Conservation (phyloP, 2,113 vertebrate species). For the Cephalopholis sonnerati region DNA sequence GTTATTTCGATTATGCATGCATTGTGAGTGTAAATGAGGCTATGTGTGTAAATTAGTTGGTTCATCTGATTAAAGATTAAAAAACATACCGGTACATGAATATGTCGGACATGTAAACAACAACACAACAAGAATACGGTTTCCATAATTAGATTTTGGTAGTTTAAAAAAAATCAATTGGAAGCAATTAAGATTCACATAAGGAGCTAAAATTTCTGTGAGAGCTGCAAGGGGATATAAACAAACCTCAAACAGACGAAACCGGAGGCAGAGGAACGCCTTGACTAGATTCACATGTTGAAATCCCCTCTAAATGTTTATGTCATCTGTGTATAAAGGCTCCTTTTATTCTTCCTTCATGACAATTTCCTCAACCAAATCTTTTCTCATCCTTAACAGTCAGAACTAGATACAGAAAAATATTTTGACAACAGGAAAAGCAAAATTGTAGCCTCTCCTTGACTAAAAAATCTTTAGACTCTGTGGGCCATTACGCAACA, state of each 20-base stretch:
- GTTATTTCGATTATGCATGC: conserved; percentile 43
- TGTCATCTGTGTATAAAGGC: neutral
- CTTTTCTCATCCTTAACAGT: neutral
- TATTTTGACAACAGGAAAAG: neutral
- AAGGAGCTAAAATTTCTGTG: neutral
- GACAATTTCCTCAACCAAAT: neutral
- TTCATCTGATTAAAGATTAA: conserved; percentile 44
- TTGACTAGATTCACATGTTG: neutral
- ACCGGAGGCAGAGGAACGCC: too few species aligned
- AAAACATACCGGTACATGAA: conserved; percentile 26
- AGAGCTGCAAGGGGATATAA: neutral
- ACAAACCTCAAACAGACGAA: neutral
- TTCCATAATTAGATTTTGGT: conserved; percentile 21
- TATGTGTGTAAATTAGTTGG: conserved; percentile 20
- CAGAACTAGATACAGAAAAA: neutral
- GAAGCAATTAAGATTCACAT: conserved; percentile 22
- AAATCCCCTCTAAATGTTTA: neutral
- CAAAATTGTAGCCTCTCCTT: too few species aligned
- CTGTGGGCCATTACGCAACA: neutral
- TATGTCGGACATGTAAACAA: conserved; percentile 17
- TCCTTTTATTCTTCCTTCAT: neutral
- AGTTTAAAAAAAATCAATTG: neutral
- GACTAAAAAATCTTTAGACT: neutral
- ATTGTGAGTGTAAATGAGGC: conserved; percentile 27
- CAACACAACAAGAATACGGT: conserved; percentile 10